Evolutionary conservation across 2,797 vertebrate genomes (phyloP), one percentile per base, ranked within the genome.

Genomic region (Thunnus albacares): DNA sequence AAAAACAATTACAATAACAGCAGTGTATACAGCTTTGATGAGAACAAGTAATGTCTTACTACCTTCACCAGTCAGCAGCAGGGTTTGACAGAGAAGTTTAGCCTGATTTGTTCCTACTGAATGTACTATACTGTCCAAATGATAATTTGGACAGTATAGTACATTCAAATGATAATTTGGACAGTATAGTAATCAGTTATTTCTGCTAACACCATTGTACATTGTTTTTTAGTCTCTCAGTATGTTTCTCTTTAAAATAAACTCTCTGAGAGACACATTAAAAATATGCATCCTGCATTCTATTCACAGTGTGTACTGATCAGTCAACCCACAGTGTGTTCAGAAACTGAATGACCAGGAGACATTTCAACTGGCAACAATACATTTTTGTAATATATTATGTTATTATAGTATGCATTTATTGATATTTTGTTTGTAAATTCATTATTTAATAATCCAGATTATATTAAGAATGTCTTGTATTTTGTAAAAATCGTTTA

Each of bases 41-140:
- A 22, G 5, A 28, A 33, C n/a, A 18, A 38, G 22, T 28, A 2
- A 55, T 24, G 41, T 61, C n/a, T 52, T 18, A 65, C 7, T 6
- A 30, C 17, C 56, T 62, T 58, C 5, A 74, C 17, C 55, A 47
- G 38, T 47, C 51, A 59, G 51, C 41, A 51, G 22, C 51, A 74
- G 28, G 30, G 9, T 38, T 45, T n/a, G 17, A 57, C 13, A 49
- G 9, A 11, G 18, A 6, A 24, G 45, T 35, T 24, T 9, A 56
- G 20, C 9, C 5, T 10, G 0, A 5, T 38, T 12, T 41, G 2
- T 26, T 35, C 28, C 3, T 30, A 30, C 28, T 30, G 28, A 30
- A 30, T 30, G 28, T 30, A 30, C 28, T 30, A 5, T 30, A 30
- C 28, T 30, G 28, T 30, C 28, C 28, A 30, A 30, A 30, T 30